Base-by-base conservation (phyloP, 2,113 vertebrate species). In the Thymallus thymallus region DNA sequence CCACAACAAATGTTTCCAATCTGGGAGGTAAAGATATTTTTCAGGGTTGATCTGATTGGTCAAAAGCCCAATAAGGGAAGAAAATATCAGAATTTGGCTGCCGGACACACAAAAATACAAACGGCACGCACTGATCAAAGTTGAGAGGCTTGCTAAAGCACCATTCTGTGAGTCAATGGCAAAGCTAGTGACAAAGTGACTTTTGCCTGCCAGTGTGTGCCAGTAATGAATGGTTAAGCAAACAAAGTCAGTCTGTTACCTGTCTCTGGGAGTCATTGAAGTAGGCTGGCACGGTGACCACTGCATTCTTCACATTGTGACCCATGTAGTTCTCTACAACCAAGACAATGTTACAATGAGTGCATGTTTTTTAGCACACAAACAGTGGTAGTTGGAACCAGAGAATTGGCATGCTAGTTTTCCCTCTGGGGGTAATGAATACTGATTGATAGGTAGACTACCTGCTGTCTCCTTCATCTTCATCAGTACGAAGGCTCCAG, bases 401-500 rank as follows among this genome's bases (percentile, higher is more conserved):
- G 35, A 41, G 58, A 7, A 61, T 29, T 18, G 14, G 18, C 18
- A 4, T 6, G 0, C 22, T 76, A 23, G 12, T 48, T 24, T 29
- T 26, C 20, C 4, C 41, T 69, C 24, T 16, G n/a, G 12, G 3
- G 1, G 9, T 1, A 12, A 24, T 1, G 7, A 48, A 23, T 2
- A 41, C 9, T 41, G 10, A 41, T 41, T 41, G 9, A 41, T 41
- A 41, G 46, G 5, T 12, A 30, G 86, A 86, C 86, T 69, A 98
- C 98, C 98, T 92, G 97, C 96, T 12, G 98, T 98, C 72, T 99
- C 97, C 89, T 99, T 99, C 98, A 99, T 99, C 90, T 99, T 99
- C 85, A 98, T 97, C 14, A 99, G 92, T 0, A 99, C 93, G 32
- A 99, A 99, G 78, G 97, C 98, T 68, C 97, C 98, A 0, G 93